phyloP scores from a whole-genome alignment of 2,888 invertebrate species.

The Dicycla oo region DNA sequence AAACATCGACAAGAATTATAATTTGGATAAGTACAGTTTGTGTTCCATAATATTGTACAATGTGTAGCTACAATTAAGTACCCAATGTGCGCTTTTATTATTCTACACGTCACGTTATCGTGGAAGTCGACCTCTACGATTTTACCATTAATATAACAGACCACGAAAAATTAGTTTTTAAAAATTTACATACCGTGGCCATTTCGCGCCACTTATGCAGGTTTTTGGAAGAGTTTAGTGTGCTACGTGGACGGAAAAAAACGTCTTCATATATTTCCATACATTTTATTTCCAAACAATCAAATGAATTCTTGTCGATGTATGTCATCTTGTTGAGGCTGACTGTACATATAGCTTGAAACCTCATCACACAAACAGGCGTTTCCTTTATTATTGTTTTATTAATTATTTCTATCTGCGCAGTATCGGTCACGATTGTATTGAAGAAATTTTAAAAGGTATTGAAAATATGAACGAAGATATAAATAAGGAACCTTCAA shows the following conservation, averaged over 20 bases:
- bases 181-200: neutral
- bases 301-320: too few relatives aligned
- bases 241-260: neutral
- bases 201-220: neutral
- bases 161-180: neutral
- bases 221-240: neutral
- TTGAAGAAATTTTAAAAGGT: slow-evolving; percentile 90
- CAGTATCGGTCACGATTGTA: slow-evolving; percentile 92
- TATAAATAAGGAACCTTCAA: slow-evolving; percentile 92
- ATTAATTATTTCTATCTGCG: slow-evolving; percentile 26
- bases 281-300: neutral
- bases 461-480: slow-evolving; percentile 92
- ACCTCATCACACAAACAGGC: neutral
- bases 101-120: neutral
- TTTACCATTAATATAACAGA: too few relatives aligned
- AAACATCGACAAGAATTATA: neutral
- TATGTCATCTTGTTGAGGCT: neutral
- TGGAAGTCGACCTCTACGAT: neutral
- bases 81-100: neutral
- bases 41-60: neutral
- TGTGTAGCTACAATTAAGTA: neutral
- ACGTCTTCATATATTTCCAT: neutral
- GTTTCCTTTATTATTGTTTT: too few relatives aligned
- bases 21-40: neutral
- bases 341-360: neutral